These are phyloP conservation scores for Dyspetes luteomarginatus DNA, from an alignment of 2,888 invertebrate species.

Conservation along the genomic window DNA sequence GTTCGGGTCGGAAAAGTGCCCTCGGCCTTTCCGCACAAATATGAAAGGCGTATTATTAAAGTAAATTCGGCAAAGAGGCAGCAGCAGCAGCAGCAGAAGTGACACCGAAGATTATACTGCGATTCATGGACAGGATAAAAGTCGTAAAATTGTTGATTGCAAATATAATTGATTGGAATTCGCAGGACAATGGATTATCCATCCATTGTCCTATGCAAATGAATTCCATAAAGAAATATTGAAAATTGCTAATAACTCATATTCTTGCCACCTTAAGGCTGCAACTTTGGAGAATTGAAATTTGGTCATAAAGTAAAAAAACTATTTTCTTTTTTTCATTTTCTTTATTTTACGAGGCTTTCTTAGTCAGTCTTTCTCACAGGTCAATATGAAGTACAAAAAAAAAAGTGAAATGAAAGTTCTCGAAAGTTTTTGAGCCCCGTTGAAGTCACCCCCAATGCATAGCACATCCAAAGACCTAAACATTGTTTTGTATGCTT, in stretches of 20 bases:
- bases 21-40: slow-evolving; percentile 49
- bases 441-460: background rate
- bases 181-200: background rate
- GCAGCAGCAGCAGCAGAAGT: background rate
- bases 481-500: background rate
- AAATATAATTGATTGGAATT: too few species aligned
- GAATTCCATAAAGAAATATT: background rate
- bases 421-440: background rate
- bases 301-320: too few species aligned
- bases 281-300: too few species aligned
- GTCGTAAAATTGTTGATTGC: too few species aligned
- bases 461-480: background rate
- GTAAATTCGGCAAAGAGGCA: slow-evolving; percentile 43
- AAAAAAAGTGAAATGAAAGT: background rate
- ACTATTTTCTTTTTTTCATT: too few species aligned
- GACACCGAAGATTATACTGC: background rate
- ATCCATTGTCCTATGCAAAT: background rate
- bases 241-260: background rate
- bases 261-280: background rate
- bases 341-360: too few species aligned
- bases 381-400: background rate
- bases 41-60: slow-evolving; percentile 58
- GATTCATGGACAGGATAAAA: background rate
- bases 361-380: background rate
- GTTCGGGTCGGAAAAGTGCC: slow-evolving; percentile 41